Percentiles rank a stretch among this genome's conserved stretches.
Evolutionary conservation across 1,140 invertebrate genomes (phyloP).

Genomic region (Grapholita molesta): DNA sequence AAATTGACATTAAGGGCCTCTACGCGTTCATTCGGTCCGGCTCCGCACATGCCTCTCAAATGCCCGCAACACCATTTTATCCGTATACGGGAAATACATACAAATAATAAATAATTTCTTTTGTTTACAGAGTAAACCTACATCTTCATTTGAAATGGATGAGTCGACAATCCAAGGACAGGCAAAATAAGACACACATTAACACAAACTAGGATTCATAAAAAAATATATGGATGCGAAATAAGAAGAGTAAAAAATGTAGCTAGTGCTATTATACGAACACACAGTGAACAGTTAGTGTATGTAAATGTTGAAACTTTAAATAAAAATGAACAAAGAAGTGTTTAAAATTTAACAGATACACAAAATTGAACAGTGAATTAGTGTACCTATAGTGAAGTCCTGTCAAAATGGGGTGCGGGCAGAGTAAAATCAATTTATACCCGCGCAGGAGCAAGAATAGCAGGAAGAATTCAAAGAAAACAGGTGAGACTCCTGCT

Average conservation of each 20-base stretch:
- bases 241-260: neutral
- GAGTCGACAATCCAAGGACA: neutral
- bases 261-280: neutral
- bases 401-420: constrained; percentile 69
- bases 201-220: neutral
- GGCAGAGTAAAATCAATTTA: constrained; percentile 77
- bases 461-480: constrained; percentile 75
- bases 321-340: neutral
- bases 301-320: neutral
- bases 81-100: too few relatives aligned
- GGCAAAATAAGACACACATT: neutral
- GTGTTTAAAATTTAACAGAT: neutral
- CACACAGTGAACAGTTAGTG: neutral
- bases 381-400: constrained; percentile 20
- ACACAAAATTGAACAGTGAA: neutral
- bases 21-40: too few relatives aligned
- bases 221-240: neutral
- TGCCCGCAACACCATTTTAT: too few relatives aligned
- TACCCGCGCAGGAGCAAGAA: constrained; percentile 75
- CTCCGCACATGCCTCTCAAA: too few relatives aligned
- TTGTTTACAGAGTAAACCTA: neutral
- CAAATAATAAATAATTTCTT: too few relatives aligned
- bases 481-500: constrained; percentile 58
- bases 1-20: too few relatives aligned
- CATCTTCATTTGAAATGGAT: neutral